Evolutionary conservation across 1,140 invertebrate genomes (phyloP), one percentile per base, ranked within the genome.

Genomic region (Contarinia nasturtii): DNA sequence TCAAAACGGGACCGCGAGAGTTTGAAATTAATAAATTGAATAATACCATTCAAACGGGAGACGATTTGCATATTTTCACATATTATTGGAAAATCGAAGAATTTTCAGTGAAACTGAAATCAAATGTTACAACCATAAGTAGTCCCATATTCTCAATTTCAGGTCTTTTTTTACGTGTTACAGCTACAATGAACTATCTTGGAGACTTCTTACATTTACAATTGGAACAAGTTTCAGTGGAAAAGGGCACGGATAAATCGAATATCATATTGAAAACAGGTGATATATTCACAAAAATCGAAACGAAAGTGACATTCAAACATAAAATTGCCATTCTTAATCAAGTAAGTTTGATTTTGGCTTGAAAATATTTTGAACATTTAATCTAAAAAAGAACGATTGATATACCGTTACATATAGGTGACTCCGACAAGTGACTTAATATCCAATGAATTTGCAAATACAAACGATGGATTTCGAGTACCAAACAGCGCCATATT

Each of bases 41-140:
- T 33, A 63, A 63, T 5, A 63, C 60, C 18, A 52, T 63, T 50
- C 47, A 60, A 20, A 49, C 54, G 14, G 57, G 61, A 49, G 52
- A 50, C 19, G 54, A 63, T 27, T 44, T 61, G 2, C 55, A 57
- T 22, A 42, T 60, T 0, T 63, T 61, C 37, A 59, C 57, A 2
- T 63, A 63, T 46, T 63, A 59, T 36, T 63, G 61, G 61, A 58
- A 57, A 37, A 18, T 63, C 44, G 59, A 63, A 1, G 60, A 63
- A 42, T 53, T 61, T 10, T 58, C 60, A 7, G 46, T 54, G n/a
- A 54, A 55, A n/a, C 52, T 63, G 19, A 46, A 49, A 52, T 33
- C 45, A 44, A 1, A 45, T 45, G 45, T 50, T 33, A 44, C 33
- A 22, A 53, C 47, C 5, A 37, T 59, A 14, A 52, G 49, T 15